A percentile compares a stretch with the other conserved stretches of the same genome.
Evolutionary conservation across 2,113 vertebrate genomes (phyloP).

Genomic region (Diadophis punctatus): DNA sequence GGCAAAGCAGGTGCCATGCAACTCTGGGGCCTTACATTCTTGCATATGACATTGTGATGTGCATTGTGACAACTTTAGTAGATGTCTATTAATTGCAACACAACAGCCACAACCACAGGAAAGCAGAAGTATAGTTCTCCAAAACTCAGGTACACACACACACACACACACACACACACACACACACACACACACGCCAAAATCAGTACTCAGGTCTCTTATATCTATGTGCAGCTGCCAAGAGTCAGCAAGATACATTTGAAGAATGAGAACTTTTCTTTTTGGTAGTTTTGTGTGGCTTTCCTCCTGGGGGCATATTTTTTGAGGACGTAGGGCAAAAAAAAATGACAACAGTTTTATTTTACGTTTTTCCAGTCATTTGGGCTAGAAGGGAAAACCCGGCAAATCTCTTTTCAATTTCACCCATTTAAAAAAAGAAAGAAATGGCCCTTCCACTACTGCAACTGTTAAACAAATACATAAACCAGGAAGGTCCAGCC

Average conservation of each 20-base stretch:
- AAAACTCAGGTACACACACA: background rate
- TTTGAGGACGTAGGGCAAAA: background rate
- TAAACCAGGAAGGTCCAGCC: background rate
- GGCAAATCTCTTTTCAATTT: background rate
- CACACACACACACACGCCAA: too few species aligned
- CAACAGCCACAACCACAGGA: background rate
- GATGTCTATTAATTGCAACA: background rate
- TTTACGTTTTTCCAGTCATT: background rate
- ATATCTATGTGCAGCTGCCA: background rate
- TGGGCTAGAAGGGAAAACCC: background rate
- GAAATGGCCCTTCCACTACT: background rate
- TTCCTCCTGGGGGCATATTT: background rate
- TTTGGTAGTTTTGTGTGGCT: background rate
- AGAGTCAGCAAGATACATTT: background rate
- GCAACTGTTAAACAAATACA: background rate
- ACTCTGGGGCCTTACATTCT: too few species aligned
- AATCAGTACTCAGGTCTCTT: background rate
- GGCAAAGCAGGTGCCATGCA: too few species aligned
- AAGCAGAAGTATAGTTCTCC: background rate
- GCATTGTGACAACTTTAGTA: background rate
- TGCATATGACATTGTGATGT: too few species aligned
- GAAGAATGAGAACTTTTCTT: background rate
- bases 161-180: too few species aligned
- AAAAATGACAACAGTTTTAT: background rate
- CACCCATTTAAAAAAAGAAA: background rate